phyloP scores from a whole-genome alignment of 2,797 vertebrate genomes.

The Carcharodon carcharias region DNA sequence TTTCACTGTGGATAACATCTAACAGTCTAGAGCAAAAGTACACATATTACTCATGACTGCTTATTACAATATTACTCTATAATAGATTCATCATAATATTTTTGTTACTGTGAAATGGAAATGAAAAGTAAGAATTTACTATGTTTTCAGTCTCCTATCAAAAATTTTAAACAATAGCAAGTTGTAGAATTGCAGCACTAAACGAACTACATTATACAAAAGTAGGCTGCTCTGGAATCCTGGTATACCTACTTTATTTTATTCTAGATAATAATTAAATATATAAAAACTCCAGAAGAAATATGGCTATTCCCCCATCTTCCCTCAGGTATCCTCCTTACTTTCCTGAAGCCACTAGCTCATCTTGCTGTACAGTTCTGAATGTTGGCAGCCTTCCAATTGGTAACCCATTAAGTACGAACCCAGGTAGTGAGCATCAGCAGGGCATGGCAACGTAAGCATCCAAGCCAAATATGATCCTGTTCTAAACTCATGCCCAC shows the following conservation, averaged over 20 bases:
- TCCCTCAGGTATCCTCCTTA: not conserved
- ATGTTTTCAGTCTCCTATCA: not conserved
- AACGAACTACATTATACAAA: not conserved
- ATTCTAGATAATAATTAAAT: not conserved
- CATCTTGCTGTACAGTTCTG: not conserved
- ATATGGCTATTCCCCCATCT: not conserved
- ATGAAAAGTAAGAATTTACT: not conserved
- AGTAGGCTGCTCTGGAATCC: not conserved
- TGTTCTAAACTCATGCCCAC: not conserved
- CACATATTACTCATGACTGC: not conserved
- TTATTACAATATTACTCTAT: not conserved
- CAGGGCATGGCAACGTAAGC: not conserved
- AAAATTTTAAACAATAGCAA: not conserved
- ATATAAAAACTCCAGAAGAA: not conserved
- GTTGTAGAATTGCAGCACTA: not conserved
- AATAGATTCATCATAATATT: not conserved
- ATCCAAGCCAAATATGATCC: not conserved
- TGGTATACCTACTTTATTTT: not conserved
- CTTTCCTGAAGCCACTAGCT: not conserved
- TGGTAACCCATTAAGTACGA: not conserved
- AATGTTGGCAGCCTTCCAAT: not conserved
- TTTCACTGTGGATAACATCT: slow-evolving; percentile 59
- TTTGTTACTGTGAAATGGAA: not conserved
- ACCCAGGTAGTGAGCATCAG: not conserved
- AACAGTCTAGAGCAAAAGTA: slow-evolving; percentile 51